Base-by-base conservation (phyloP, 2,888 invertebrate genomes). In the Calameuta idolon region DNA sequence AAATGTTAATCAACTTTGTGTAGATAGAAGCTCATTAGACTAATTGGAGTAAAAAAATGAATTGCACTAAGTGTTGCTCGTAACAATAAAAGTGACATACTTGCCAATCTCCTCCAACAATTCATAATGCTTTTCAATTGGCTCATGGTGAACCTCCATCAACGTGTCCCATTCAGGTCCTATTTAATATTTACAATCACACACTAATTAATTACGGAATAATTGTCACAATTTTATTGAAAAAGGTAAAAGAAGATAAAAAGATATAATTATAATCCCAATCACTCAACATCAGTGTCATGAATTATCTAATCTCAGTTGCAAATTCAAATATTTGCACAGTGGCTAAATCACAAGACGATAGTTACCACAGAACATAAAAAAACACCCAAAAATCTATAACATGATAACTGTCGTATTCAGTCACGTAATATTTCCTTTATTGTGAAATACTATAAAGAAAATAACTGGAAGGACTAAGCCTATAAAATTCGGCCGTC, bases 81-180 rank as follows among this genome's bases (percentile, higher is more conserved):
- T 55, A 23, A 23, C 55, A 31, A 55, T 33, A n/a, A 34, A 77
- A 15, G 33, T 34, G 71, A 90, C 93, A 90, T 85, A 93, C 93
- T 93, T 93, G 86, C 94, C 93, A 86, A 94, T 92, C 87, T 94
- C 93, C 85, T 93, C 93, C 79, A 92, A 91, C 76, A 93, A 87
- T 77, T 93, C 92, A 87, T 93, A 94, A 83, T 92, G 91, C 79
- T 92, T 92, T 84, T 93, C 93, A 85, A 94, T 93, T 37, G 93
- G 92, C 83, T 93, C 93, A 83, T 91, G 92, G 76, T 92, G 89
- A 88, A 92, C 91, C 88, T 92, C 91, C 92, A 92, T 92, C 83
- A 91, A 89, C 78, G 88, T 86, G 84, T 90, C 89, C 91, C 91
- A 91, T 86, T 90, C 90, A 83, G 88, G 83, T 81, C 87, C 91